Evolutionary conservation across 2,113 vertebrate species (phyloP), one percentile per base, ranked within the genome.

Genomic region (Oncorhynchus gorbuscha): DNA sequence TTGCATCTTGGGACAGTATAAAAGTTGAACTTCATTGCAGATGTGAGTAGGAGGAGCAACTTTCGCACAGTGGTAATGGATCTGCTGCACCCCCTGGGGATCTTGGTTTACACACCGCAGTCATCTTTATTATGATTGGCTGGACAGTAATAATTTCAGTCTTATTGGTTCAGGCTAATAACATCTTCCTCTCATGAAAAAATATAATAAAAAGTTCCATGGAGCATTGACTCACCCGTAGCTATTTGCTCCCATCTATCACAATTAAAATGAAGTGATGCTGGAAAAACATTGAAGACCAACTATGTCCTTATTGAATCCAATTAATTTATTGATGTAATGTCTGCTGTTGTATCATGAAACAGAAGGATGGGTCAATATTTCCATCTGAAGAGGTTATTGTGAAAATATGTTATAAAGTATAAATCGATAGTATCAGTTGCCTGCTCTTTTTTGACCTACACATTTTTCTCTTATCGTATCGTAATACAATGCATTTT

Each of bases 331-430:
- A 86, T 87, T 80, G 77, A 49, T 85, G 78, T 89, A 81, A 72
- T 32, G 3, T 65, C 66, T 84, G 65, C 67, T 71, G 16, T 69
- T 74, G 62, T 79, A 78, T 55, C 12, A 45, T 45, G 39, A 45
- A 45, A 45, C 39, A 45, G 9, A 45, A 72, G 76, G 71, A 59
- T 64, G 77, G 69, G 74, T 74, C 71, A 58, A 64, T 86, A 80
- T 83, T 69, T 87, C 65, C 73, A 84, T 81, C 73, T 89, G 71
- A 77, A 86, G 76, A 87, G 81, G 84, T 84, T 80, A 73, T 84
- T 84, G 87, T 89, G 81, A 72, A 86, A 87, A 85, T 75, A 76
- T 76, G 69, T 74, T 79, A 85, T 84, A 88, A 89, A 88, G 70
- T 85, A 18, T 83, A 81, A 83, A 88, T 80, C 69, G 67, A 73